Base-by-base conservation (phyloP, 1,140 invertebrate species). In the Homarus americanus region DNA sequence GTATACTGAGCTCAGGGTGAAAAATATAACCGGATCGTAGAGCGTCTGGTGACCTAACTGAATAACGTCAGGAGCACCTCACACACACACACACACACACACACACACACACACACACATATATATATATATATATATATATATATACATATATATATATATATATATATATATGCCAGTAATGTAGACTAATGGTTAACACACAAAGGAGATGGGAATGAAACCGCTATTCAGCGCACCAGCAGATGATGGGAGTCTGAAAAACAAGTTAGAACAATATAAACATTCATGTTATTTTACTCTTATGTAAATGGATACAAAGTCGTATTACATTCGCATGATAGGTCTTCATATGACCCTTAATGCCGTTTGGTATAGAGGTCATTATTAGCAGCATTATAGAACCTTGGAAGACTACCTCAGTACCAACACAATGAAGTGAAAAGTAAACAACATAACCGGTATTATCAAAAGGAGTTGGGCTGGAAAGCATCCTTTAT, bases 401-500 rank as follows among this genome's bases (percentile, higher is more conserved):
- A 4, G n/a, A 28, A 12, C n/a, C n/a, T 7, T 10, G 28, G n/a
- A 69, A 32, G 32, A 5, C n/a, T n/a, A 24, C 24, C 28, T 69
- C 10, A 0, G 24, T 69, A 12, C 5, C 15, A 24, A 69, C n/a
- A 69, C 63, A 69, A 69, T 32, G 63, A 32, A 12, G 28, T 69
- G 63, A 32, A 69, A 28, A 3, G 5, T 69, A 58, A 58, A 58
- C 53, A 69, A 32, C 24, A 7, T 69, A 69, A 69, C 63, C 63
- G 4, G 63, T 85, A 85, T 85, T 85, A 85, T 85, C 58, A 85
- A 85, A 85, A 44, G 82, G 82, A 75, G 82, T 85, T 85, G 69
- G 82, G 44, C 82, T 85, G 82, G 82, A 85, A 85, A 73, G 82
- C 66, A 40, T 69, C 63, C 40, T 72, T 72, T 84, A 40, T 84